These are phyloP conservation scores for Anolis sagrei DNA, from an alignment of 2,113 vertebrate species.

Conservation along the genomic window DNA sequence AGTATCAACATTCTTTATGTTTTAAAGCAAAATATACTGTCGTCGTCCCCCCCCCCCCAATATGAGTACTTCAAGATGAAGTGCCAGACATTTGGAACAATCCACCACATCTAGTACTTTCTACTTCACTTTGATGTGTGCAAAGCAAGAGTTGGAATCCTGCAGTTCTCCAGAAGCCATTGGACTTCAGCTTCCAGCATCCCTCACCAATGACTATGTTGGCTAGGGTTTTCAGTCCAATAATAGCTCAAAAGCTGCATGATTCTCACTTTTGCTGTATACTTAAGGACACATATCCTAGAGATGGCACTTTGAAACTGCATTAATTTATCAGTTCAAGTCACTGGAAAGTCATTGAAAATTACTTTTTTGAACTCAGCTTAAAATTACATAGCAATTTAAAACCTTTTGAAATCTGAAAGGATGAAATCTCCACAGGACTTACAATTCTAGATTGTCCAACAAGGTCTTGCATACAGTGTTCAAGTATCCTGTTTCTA, in stretches of 20 bases:
- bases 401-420: not conserved
- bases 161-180: too few relatives aligned
- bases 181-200: too few relatives aligned
- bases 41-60: not conserved
- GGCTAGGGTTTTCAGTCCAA: too few relatives aligned
- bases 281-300: not conserved
- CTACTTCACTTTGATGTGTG: not conserved
- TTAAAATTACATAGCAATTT: not conserved
- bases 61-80: not conserved
- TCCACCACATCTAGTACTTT: not conserved
- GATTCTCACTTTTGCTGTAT: not conserved
- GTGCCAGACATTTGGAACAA: not conserved
- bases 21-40: not conserved
- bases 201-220: too few relatives aligned
- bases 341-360: not conserved
- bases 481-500: constrained; percentile 94
- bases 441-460: constrained; percentile 94
- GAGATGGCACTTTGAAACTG: not conserved
- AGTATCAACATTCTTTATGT: not conserved
- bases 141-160: not conserved
- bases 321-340: not conserved
- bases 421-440: constrained; percentile 49
- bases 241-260: not conserved
- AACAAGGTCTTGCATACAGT: constrained; percentile 92
- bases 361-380: not conserved